phyloP scores from a whole-genome alignment of 2,797 vertebrate species.

The Tadarida brasiliensis region DNA sequence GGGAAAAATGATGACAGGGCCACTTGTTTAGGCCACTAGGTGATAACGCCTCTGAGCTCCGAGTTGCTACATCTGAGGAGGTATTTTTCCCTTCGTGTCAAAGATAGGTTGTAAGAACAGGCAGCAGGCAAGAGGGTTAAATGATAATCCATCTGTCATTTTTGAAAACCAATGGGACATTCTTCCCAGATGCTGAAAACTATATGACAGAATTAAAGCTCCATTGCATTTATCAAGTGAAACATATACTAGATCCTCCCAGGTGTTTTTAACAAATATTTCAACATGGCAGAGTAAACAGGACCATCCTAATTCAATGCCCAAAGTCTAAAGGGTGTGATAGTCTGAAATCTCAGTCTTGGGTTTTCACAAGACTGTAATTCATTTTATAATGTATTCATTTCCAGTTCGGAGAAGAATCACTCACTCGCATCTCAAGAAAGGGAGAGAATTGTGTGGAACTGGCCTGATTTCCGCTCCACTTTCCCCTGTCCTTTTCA shows the following conservation, averaged over 20 bases:
- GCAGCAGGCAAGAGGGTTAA: background rate
- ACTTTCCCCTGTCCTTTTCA: background rate
- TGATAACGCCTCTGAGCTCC: slow-evolving; percentile 1
- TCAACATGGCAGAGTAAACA: background rate
- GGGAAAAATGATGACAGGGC: background rate
- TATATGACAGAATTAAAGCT: background rate
- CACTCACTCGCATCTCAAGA: background rate
- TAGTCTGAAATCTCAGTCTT: background rate
- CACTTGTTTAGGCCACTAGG: background rate
- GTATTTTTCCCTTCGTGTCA: background rate
- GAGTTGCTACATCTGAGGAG: background rate
- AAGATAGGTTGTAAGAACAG: background rate
- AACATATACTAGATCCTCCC: background rate
- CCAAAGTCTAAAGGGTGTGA: background rate
- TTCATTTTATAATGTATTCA: background rate
- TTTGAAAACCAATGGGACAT: background rate
- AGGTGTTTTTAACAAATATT: background rate
- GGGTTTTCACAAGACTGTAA: background rate
- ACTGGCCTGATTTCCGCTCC: background rate
- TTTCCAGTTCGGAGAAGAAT: slow-evolving; percentile 40
- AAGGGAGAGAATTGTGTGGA: background rate
- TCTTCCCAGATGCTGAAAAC: background rate
- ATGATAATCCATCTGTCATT: background rate
- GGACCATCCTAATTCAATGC: background rate
- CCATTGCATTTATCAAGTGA: background rate